Evolutionary conservation across 2,113 vertebrate species (phyloP).

Genomic region (Hystrix cristata): DNA sequence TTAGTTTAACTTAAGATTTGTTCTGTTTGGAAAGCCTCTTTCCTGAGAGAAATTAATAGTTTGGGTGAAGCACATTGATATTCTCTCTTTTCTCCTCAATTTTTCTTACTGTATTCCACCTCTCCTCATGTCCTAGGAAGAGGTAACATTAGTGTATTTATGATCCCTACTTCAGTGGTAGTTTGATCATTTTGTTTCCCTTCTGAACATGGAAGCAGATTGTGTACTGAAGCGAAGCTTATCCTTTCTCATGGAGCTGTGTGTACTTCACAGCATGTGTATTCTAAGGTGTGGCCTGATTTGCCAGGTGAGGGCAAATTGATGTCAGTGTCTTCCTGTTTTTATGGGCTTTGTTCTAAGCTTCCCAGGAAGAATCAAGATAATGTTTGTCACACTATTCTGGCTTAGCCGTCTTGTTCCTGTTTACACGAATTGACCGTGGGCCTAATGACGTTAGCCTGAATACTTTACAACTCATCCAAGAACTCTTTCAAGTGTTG

Average conservation of each 20-base stretch:
- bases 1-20: conserved; percentile 4
- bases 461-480: conserved; percentile 42
- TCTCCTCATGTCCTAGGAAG: background rate
- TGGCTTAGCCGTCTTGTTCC: conserved; percentile 72
- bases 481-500: conserved; percentile 68
- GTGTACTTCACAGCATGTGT: background rate
- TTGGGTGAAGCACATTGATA: background rate
- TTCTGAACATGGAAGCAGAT: conserved; percentile 47
- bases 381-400: conserved; percentile 52
- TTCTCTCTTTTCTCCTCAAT: conserved; percentile 28
- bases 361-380: conserved; percentile 68
- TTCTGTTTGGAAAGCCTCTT: conserved; percentile 61
- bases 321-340: conserved; percentile 49
- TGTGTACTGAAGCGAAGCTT: background rate
- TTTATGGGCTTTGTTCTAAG: conserved; percentile 60
- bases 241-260: conserved; percentile 3
- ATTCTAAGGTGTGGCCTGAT: background rate
- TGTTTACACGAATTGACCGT: conserved; percentile 70
- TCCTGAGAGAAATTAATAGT: conserved; percentile 46
- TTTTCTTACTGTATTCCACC: background rate
- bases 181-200: conserved; percentile 2
- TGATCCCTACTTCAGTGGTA: background rate
- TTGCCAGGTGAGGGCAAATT: conserved; percentile 41
- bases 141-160: conserved; percentile 13
- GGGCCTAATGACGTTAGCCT: conserved; percentile 70